Percentiles rank a stretch among this genome's conserved stretches.
Conservation (phyloP, 2,113 vertebrate genomes). For the Stigmatopora argus region DNA sequence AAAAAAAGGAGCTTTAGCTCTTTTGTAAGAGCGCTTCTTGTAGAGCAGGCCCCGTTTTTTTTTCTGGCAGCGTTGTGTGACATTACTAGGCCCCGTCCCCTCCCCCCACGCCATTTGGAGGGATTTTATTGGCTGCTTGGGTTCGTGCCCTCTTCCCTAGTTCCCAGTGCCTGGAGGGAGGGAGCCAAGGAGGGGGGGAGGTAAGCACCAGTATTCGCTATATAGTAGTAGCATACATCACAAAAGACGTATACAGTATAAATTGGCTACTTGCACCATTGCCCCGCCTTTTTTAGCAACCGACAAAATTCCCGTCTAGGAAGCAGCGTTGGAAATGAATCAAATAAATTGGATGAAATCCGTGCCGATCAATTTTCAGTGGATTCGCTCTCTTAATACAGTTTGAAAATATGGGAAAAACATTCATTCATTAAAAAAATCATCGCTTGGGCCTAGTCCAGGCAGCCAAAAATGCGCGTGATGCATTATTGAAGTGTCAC, state of each 20-base stretch:
- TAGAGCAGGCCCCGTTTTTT: slow-evolving; percentile 28
- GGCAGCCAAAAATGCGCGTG: neutral
- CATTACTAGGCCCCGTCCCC: slow-evolving; percentile 39
- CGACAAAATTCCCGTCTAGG: neutral
- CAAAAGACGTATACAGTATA: neutral
- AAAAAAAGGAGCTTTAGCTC: neutral
- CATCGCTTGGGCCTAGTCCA: neutral
- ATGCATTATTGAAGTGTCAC: neutral
- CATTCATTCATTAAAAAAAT: neutral
- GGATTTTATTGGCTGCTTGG: slow-evolving; percentile 50
- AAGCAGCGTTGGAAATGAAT: neutral
- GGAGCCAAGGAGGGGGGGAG: slow-evolving; percentile 13
- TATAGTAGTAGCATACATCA: neutral
- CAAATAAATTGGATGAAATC: neutral
- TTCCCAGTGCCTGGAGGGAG: slow-evolving; percentile 37
- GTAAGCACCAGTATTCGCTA: neutral
- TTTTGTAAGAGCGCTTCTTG: slow-evolving; percentile 8
- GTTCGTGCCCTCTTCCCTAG: slow-evolving; percentile 53
- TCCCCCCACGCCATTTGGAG: slow-evolving; percentile 34
- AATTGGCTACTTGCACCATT: neutral
- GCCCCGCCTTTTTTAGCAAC: neutral
- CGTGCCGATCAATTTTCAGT: neutral
- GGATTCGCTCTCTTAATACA: neutral
- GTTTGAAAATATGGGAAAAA: neutral
- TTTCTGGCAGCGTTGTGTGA: slow-evolving; percentile 51